A percentile compares a stretch with the other conserved stretches of the same genome.
These are phyloP conservation scores for Protodeltote pygarga DNA, from an alignment of 2,888 invertebrate genomes.

Conservation along the genomic window DNA sequence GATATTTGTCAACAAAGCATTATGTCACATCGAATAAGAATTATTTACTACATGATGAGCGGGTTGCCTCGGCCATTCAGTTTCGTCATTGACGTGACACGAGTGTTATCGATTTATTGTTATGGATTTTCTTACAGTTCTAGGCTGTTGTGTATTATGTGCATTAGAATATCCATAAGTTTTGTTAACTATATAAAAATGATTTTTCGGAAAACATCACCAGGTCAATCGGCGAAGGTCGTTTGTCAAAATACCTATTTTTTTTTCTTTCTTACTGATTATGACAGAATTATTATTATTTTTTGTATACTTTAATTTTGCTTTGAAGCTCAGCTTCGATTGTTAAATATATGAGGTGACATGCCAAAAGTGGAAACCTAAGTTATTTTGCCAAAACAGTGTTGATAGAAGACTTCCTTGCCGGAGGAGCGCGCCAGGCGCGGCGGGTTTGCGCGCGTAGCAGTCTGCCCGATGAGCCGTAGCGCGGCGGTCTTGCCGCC, in stretches of 20 bases:
- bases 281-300: too few relatives aligned
- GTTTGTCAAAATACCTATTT: slow-evolving; percentile 2
- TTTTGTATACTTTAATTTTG: too few relatives aligned
- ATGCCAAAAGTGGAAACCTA: slow-evolving; percentile 3
- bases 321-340: too few relatives aligned
- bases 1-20: slow-evolving; percentile 75
- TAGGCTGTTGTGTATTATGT: slow-evolving; percentile 14
- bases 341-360: too few relatives aligned
- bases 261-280: too few relatives aligned
- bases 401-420: slow-evolving; percentile 72
- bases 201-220: slow-evolving; percentile 5
- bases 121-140: slow-evolving; percentile 11
- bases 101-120: slow-evolving; percentile 18
- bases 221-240: slow-evolving; percentile 8
- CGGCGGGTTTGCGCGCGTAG: slow-evolving; percentile 59
- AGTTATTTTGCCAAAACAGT: slow-evolving; percentile 45
- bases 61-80: slow-evolving; percentile 39
- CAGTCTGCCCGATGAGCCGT: slow-evolving; percentile 86
- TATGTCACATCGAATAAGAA: slow-evolving; percentile 61
- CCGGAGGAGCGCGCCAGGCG: slow-evolving; percentile 66
- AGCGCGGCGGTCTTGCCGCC: slow-evolving; percentile 84
- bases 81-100: slow-evolving; percentile 46
- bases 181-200: slow-evolving; percentile 10
- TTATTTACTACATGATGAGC: slow-evolving; percentile 42
- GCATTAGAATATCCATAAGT: slow-evolving; percentile 1